phyloP scores from a whole-genome alignment of 2,113 vertebrate genomes.

The Corythornis madagascariensis region DNA sequence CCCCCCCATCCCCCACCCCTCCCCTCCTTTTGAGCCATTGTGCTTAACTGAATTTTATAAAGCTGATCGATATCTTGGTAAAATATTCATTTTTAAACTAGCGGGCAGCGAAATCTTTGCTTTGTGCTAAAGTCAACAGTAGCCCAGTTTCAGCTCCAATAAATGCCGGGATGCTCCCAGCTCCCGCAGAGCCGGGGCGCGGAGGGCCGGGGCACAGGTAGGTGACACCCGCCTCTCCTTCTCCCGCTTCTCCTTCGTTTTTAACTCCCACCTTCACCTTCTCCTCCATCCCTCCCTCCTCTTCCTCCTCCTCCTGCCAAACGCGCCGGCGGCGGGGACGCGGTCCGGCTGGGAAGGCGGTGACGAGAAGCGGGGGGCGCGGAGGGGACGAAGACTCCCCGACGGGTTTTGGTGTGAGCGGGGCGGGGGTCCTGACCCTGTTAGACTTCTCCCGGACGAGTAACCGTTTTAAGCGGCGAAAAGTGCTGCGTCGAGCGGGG shows the following conservation, averaged over 20 bases:
- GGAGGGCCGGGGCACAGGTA: conserved; percentile 83
- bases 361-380: too few relatives aligned
- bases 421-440: not conserved
- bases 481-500: not conserved
- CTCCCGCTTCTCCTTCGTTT: not conserved
- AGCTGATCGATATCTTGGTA: conserved; percentile 99
- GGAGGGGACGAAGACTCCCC: not conserved
- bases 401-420: not conserved
- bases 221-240: conserved; percentile 55
- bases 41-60: conserved; percentile 96
- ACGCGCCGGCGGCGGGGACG: not conserved
- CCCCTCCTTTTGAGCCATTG: conserved; percentile 82
- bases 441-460: not conserved
- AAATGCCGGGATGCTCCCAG: conserved; percentile 90
- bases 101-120: conserved; percentile 99
- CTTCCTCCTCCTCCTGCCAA: not conserved
- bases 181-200: conserved; percentile 77
- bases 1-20: conserved; percentile 33
- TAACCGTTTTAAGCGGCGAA: not conserved
- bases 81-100: conserved; percentile 98
- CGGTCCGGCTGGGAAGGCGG: not conserved
- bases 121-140: conserved; percentile 99
- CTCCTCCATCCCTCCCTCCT: not conserved
- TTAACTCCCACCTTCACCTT: not conserved
- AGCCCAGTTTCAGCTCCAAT: conserved; percentile 94